Percentiles rank a stretch among this genome's conserved stretches.
These are phyloP conservation scores for Porites lobata DNA, from an alignment of 92 coral and sea anemone species.

Conservation along the genomic window DNA sequence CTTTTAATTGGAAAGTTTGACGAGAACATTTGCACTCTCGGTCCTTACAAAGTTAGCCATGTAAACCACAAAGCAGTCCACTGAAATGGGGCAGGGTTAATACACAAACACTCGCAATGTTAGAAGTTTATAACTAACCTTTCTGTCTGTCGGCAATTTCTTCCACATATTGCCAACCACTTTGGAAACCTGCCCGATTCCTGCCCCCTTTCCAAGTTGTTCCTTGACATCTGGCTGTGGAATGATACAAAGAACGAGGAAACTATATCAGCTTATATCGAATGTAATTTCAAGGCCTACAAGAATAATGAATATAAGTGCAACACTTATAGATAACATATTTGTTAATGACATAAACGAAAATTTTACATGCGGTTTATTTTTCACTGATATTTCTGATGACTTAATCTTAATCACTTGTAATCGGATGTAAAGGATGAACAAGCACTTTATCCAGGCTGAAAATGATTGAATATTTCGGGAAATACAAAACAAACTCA, in stretches of 20 bases:
- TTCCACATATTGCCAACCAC: constrained; percentile 15
- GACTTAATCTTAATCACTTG: not conserved
- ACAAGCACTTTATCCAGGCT: too few relatives aligned
- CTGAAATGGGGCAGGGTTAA: constrained; percentile 1
- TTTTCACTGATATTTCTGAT: constrained; percentile 11
- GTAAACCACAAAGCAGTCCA: constrained; percentile 9
- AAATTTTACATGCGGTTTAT: not conserved
- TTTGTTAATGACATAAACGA: constrained; percentile 7
- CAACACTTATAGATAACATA: constrained; percentile 6
- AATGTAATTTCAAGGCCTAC: constrained; percentile 16
- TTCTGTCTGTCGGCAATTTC: constrained; percentile 17
- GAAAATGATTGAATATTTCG: too few relatives aligned
- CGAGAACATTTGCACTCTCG: constrained; percentile 13
- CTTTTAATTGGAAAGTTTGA: constrained; percentile 6
- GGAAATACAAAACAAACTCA: constrained; percentile 29
- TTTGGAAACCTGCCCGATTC: too few relatives aligned
- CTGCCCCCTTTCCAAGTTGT: constrained; percentile 18
- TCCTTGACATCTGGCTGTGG: constrained; percentile 16
- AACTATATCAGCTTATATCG: constrained; percentile 13
- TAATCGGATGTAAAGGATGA: too few relatives aligned
- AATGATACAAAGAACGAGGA: constrained; percentile 14
- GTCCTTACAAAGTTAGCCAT: constrained; percentile 12
- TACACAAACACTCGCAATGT: constrained; percentile 12
- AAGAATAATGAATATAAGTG: constrained; percentile 6
- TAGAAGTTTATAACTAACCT: constrained; percentile 5